A percentile compares a stretch with the other conserved stretches of the same genome.
Evolutionary conservation across 2,113 vertebrate species (phyloP).

Genomic region (Rhinopomastus cyanomelas): DNA sequence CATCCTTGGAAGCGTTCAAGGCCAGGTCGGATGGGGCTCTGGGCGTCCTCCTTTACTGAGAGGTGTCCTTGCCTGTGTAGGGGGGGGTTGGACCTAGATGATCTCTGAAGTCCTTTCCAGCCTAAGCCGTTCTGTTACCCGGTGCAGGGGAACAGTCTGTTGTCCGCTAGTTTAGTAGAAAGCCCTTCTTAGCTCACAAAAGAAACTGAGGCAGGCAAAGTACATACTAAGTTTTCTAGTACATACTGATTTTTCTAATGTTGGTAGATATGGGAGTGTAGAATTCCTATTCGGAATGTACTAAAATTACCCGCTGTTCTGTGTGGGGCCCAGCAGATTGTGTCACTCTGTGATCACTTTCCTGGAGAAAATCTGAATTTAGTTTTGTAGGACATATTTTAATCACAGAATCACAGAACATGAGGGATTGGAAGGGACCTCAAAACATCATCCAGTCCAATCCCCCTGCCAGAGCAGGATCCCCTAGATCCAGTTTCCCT

Average conservation of each 20-base stretch:
- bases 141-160: neutral
- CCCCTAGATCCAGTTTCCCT: too few relatives aligned
- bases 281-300: constrained; percentile 1
- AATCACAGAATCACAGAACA: too few relatives aligned
- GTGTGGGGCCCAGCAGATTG: neutral
- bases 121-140: too few relatives aligned
- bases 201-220: neutral
- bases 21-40: too few relatives aligned
- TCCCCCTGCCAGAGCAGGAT: too few relatives aligned
- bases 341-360: neutral
- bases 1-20: too few relatives aligned
- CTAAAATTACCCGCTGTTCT: neutral
- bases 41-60: too few relatives aligned
- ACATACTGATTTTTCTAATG: constrained; percentile 17
- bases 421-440: too few relatives aligned
- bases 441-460: too few relatives aligned
- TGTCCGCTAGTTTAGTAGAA: neutral
- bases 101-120: too few relatives aligned
- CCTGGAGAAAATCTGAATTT: neutral
- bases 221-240: neutral
- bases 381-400: neutral
- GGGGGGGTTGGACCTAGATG: too few relatives aligned
- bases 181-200: neutral
- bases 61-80: too few relatives aligned
- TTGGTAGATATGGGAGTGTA: constrained; percentile 20